Evolutionary conservation across 2,113 vertebrate genomes (phyloP).

Genomic region (Arenaria interpres): DNA sequence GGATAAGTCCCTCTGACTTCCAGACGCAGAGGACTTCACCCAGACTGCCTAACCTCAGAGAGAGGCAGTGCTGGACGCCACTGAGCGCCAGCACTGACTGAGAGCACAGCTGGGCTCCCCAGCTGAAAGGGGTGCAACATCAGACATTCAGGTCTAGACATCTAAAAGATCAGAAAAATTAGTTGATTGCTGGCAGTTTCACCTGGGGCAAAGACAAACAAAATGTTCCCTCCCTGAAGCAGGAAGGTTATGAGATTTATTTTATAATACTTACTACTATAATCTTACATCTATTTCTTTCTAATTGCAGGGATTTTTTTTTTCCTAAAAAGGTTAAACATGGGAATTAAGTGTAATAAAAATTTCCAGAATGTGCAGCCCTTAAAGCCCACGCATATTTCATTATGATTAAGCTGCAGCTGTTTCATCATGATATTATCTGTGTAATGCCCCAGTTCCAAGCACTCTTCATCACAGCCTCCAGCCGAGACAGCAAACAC

Average conservation of each 20-base stretch:
- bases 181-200: neutral
- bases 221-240: neutral
- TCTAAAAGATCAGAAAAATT: conserved; percentile 1
- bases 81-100: neutral
- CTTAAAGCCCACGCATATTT: conserved; percentile 14
- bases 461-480: conserved; percentile 32
- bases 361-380: conserved; percentile 11
- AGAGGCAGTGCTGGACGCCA: neutral
- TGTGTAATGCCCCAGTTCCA: conserved; percentile 47
- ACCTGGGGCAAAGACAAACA: conserved; percentile 7
- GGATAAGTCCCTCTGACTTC: neutral
- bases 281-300: neutral
- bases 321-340: conserved; percentile 11
- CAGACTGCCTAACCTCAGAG: neutral
- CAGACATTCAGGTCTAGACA: conserved; percentile 3
- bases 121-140: neutral
- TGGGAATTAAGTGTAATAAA: conserved; percentile 33
- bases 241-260: neutral
- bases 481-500: conserved; percentile 12
- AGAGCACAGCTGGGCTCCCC: neutral
- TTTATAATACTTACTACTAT: neutral
- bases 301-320: neutral
- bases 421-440: conserved; percentile 42
- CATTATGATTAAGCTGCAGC: conserved; percentile 34
- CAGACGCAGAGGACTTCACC: neutral